phyloP scores from a whole-genome alignment of 1,140 invertebrate species.

The Calosoma granatense region DNA sequence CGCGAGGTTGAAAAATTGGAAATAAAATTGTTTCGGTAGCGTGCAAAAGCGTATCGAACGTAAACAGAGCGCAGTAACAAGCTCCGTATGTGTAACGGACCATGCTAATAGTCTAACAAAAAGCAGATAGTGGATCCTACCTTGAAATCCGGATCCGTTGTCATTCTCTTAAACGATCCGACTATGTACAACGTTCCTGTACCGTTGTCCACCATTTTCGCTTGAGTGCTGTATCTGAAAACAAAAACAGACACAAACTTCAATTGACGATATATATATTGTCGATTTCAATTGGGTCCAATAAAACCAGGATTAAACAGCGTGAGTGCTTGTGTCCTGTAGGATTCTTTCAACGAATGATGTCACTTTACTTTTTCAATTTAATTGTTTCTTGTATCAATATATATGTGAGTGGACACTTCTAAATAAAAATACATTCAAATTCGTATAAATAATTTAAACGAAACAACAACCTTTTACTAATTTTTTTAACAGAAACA shows the following conservation, averaged over 20 bases:
- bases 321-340: too few species aligned
- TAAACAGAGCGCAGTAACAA: background rate
- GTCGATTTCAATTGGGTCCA: background rate
- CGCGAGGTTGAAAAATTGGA: background rate
- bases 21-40: background rate
- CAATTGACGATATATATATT: too few species aligned
- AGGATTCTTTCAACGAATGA: too few species aligned
- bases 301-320: background rate
- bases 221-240: conserved; percentile 60
- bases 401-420: too few species aligned
- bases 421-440: too few species aligned
- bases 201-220: conserved; percentile 68
- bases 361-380: too few species aligned
- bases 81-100: background rate
- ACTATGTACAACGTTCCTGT: conserved; percentile 66
- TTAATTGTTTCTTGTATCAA: too few species aligned
- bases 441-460: too few species aligned
- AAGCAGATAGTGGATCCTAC: conserved; percentile 37
- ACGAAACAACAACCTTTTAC: too few species aligned
- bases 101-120: conserved; percentile 6
- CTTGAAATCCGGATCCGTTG: conserved; percentile 60
- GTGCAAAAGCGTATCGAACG: background rate
- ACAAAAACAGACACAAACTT: conserved; percentile 14
- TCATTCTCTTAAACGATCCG: conserved; percentile 67
- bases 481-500: too few species aligned